phyloP scores from a whole-genome alignment of 2,888 invertebrate species.

The Hyles lineata region DNA sequence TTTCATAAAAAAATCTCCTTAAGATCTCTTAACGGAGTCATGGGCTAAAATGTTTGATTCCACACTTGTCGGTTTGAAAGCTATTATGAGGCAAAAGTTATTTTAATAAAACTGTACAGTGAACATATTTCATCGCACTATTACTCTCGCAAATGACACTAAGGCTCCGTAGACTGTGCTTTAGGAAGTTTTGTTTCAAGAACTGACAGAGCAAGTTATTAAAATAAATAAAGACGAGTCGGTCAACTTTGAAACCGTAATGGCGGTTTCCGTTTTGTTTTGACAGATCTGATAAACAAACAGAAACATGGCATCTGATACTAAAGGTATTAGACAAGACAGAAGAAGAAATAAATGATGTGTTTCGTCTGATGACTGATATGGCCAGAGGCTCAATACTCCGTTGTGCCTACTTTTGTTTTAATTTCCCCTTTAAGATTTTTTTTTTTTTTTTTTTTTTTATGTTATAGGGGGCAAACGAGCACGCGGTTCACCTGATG shows the following conservation, averaged over 20 bases:
- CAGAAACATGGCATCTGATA: no score
- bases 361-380: background rate
- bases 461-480: no score
- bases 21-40: no score
- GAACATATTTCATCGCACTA: background rate
- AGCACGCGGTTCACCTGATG: no score
- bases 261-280: slow-evolving; percentile 6
- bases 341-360: background rate
- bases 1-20: no score
- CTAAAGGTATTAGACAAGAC: background rate
- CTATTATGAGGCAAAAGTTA: no score
- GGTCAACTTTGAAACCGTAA: slow-evolving; percentile 3
- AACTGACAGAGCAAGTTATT: slow-evolving; percentile 9
- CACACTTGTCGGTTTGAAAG: no score
- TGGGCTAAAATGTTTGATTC: no score
- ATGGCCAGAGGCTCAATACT: no score
- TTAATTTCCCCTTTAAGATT: no score
- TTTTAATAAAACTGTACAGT: background rate
- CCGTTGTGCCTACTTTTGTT: no score
- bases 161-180: background rate
- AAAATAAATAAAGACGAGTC: background rate
- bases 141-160: background rate
- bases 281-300: background rate
- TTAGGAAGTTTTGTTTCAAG: background rate
- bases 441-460: no score